phyloP scores from a whole-genome alignment of 2,113 vertebrate species.

The Xyrauchen texanus region DNA sequence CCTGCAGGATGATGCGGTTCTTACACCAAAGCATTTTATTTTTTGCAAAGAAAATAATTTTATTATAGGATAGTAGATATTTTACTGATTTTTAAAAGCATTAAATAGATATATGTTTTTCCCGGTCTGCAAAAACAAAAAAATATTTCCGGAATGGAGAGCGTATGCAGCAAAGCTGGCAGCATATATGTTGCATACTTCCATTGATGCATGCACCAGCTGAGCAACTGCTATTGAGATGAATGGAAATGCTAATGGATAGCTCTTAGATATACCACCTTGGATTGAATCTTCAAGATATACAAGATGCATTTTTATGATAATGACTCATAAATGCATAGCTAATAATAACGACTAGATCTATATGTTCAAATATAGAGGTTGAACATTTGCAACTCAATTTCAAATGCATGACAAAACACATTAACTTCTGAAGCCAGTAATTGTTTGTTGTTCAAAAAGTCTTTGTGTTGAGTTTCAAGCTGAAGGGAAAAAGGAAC shows the following conservation, averaged over 20 bases:
- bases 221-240: background rate
- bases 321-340: background rate
- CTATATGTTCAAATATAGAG: background rate
- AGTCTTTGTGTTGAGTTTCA: background rate
- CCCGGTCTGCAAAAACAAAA: too few relatives aligned
- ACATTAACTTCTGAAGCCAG: background rate
- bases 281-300: background rate
- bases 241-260: background rate
- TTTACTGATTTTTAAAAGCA: too few relatives aligned
- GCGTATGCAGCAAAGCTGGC: background rate
- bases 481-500: background rate
- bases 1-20: background rate
- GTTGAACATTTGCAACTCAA: background rate
- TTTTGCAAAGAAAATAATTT: too few relatives aligned
- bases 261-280: background rate
- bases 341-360: background rate
- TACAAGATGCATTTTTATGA: background rate
- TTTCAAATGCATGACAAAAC: background rate
- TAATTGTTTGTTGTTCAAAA: conserved; percentile 2
- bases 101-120: too few relatives aligned
- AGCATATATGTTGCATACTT: background rate
- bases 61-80: too few relatives aligned
- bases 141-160: too few relatives aligned
- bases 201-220: background rate
- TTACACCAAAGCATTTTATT: too few relatives aligned